Conservation (phyloP, 2,113 vertebrate genomes). For the Ondatra zibethicus region DNA sequence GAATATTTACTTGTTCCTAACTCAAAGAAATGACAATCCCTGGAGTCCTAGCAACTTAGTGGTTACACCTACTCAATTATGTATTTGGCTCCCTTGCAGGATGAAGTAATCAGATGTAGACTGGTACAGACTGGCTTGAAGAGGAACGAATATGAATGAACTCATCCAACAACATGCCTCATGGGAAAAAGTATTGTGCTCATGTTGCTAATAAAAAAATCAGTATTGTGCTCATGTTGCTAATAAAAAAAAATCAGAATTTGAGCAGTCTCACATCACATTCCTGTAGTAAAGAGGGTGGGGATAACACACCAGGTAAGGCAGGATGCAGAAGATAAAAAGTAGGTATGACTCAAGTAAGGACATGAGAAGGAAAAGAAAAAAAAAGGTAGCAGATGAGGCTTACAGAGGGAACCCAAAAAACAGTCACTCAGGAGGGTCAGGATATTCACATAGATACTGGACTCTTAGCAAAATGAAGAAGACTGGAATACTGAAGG, state of each 20-base stretch:
- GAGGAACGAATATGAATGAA: constrained; percentile 52
- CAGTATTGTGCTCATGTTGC: background rate
- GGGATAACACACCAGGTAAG: background rate
- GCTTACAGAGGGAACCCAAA: background rate
- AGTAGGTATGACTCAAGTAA: background rate
- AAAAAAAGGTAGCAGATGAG: background rate
- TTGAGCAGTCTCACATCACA: background rate
- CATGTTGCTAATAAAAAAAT: constrained; percentile 1
- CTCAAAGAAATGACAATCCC: constrained; percentile 52
- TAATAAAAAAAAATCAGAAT: background rate
- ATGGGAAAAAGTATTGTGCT: background rate
- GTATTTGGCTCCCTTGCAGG: constrained; percentile 59
- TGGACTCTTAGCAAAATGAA: background rate
- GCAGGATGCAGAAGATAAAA: constrained; percentile 27
- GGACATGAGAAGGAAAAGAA: background rate
- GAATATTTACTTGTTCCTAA: constrained; percentile 49
- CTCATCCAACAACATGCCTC: constrained; percentile 36
- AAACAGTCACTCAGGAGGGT: background rate
- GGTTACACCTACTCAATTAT: constrained; percentile 65
- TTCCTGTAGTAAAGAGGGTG: background rate
- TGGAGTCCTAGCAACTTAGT: constrained; percentile 45
- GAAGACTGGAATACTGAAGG: background rate
- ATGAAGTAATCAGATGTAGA: constrained; percentile 62
- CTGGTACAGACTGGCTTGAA: constrained; percentile 46
- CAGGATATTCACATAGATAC: background rate